These are phyloP conservation scores for Phaethon lepturus DNA, from an alignment of 2,113 vertebrate species.

Conservation along the genomic window DNA sequence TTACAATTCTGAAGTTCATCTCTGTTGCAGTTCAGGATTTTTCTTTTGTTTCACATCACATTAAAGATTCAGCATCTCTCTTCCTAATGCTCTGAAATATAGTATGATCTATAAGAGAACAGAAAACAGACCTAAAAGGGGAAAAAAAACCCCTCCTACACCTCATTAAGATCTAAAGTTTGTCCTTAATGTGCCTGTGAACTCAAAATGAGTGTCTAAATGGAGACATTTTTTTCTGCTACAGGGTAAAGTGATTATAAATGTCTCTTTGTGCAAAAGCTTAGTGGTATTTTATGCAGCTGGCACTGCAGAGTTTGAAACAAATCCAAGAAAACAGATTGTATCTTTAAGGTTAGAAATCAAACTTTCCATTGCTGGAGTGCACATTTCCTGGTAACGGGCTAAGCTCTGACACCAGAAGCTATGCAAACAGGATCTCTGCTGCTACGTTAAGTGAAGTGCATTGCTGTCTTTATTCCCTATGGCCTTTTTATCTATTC, in stretches of 20 bases:
- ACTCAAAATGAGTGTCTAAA: slow-evolving; percentile 58
- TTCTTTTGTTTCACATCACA: slow-evolving; percentile 46
- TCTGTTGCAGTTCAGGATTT: neutral
- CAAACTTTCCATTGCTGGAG: slow-evolving; percentile 30
- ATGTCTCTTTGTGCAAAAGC: slow-evolving; percentile 59
- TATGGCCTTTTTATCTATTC: neutral
- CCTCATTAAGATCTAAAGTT: slow-evolving; percentile 61
- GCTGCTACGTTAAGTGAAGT: neutral
- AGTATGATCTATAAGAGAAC: slow-evolving; percentile 14
- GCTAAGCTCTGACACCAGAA: neutral
- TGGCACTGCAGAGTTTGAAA: slow-evolving; percentile 57
- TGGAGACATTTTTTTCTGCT: slow-evolving; percentile 60
- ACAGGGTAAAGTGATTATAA: slow-evolving; percentile 64
- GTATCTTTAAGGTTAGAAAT: slow-evolving; percentile 61
- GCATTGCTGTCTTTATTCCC: neutral
- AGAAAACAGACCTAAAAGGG: slow-evolving; percentile 1
- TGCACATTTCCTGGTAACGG: neutral
- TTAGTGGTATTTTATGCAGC: slow-evolving; percentile 60
- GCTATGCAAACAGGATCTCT: neutral
- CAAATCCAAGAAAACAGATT: slow-evolving; percentile 63
- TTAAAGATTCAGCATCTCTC: slow-evolving; percentile 34
- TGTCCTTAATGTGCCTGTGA: slow-evolving; percentile 58
- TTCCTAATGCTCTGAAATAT: slow-evolving; percentile 32
- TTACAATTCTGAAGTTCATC: neutral
- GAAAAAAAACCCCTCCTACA: neutral